These are phyloP conservation scores for Phallusia fumigata DNA, from an alignment of 23 tunicate genomes.

Conservation along the genomic window DNA sequence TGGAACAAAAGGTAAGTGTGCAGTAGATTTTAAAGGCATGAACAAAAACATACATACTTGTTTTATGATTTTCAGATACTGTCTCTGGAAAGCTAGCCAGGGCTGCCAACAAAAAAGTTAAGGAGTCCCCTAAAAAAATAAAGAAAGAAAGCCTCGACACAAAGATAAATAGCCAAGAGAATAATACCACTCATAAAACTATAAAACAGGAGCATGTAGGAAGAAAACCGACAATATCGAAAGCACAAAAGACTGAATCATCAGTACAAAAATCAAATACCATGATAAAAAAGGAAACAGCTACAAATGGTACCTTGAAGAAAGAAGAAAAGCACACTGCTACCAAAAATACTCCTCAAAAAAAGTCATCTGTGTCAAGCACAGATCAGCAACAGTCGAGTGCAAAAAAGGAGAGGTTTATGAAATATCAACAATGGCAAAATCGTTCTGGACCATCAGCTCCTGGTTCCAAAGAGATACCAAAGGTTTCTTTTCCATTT, in stretches of 20 bases:
- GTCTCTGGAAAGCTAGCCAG: neutral
- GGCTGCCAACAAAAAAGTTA: neutral
- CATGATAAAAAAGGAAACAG: neutral
- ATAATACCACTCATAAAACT: neutral
- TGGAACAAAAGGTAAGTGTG: neutral
- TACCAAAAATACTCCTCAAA: neutral
- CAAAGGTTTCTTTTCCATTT: neutral
- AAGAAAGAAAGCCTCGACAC: neutral
- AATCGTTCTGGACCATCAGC: constrained; percentile 80
- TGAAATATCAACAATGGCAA: constrained; percentile 85
- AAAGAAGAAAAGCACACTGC: neutral
- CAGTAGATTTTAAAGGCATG: neutral
- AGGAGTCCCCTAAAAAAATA: neutral
- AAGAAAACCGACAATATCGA: neutral
- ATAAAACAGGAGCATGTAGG: neutral
- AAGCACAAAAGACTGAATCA: neutral
- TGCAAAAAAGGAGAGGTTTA: constrained; percentile 57
- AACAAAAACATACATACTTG: neutral
- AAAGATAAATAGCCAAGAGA: neutral
- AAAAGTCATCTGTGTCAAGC: neutral
- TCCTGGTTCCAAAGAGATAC: constrained; percentile 65
- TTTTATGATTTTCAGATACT: neutral
- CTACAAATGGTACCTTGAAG: neutral
- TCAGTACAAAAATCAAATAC: neutral
- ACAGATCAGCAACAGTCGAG: constrained; percentile 9